Percentiles rank a stretch among this genome's conserved stretches.
phyloP scores from a whole-genome alignment of 1,140 invertebrate species.

The Rhizoglyphus robini region DNA sequence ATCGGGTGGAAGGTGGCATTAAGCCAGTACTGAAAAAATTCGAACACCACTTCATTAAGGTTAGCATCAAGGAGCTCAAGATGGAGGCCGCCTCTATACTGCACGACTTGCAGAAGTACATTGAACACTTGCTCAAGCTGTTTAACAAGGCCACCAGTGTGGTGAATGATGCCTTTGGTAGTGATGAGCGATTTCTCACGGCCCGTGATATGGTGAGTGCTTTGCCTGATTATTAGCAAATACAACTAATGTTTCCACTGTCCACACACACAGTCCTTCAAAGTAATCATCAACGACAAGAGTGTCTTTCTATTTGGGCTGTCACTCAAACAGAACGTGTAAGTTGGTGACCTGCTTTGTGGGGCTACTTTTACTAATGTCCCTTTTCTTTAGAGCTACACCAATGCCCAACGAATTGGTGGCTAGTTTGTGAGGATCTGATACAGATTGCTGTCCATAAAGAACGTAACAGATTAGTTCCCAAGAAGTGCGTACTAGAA shows the following conservation, averaged over 20 bases:
- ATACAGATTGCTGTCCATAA: no score
- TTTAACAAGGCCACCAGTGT: slow-evolving; percentile 83
- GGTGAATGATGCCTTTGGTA: slow-evolving; percentile 84
- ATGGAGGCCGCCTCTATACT: slow-evolving; percentile 89
- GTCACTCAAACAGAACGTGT: not conserved
- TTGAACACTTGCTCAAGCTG: slow-evolving; percentile 80
- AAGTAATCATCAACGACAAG: slow-evolving; percentile 95
- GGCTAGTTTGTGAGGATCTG: no score
- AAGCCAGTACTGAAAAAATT: slow-evolving; percentile 78
- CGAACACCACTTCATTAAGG: slow-evolving; percentile 79
- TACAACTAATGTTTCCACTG: no score
- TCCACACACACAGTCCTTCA: slow-evolving; percentile 65
- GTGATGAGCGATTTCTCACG: slow-evolving; percentile 93
- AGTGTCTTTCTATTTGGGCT: not conserved
- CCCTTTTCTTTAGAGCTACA: no score
- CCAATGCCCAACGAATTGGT: no score
- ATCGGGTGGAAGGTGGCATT: slow-evolving; percentile 82
- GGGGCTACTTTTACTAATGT: no score
- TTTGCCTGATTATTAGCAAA: not conserved
- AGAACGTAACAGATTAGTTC: no score
- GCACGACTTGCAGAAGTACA: slow-evolving; percentile 97
- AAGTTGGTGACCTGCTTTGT: no score
- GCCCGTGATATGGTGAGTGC: slow-evolving; percentile 80
- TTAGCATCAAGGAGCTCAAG: slow-evolving; percentile 92
- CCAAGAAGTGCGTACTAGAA: no score